A percentile compares a stretch with the other conserved stretches of the same genome.
phyloP scores from a whole-genome alignment of 1,140 invertebrate species.

The Choristoneura fumiferana region DNA sequence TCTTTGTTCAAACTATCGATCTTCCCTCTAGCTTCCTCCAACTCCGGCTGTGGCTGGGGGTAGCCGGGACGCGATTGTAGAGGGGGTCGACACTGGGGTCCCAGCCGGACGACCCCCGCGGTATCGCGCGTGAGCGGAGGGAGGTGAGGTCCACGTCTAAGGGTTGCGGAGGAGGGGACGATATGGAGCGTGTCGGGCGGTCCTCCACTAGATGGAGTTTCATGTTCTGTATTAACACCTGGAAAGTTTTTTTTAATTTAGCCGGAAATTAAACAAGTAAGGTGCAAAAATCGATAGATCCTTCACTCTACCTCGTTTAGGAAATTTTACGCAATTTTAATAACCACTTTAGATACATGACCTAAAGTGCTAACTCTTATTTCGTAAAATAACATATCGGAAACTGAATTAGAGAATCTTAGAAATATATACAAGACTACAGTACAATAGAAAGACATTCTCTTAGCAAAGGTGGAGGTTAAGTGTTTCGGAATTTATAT shows the following conservation, averaged over 20 bases:
- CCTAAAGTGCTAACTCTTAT: too few species aligned
- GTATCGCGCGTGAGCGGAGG: conserved; percentile 83
- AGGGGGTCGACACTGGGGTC: conserved; percentile 73
- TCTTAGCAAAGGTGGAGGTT: too few species aligned
- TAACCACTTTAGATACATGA: too few species aligned
- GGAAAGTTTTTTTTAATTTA: conserved; percentile 30
- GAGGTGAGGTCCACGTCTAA: conserved; percentile 87
- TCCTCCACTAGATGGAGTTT: conserved; percentile 86
- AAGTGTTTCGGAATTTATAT: too few species aligned
- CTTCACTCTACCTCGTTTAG: too few species aligned
- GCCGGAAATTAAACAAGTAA: too few species aligned
- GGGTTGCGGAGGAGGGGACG: conserved; percentile 89
- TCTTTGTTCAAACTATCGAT: conserved; percentile 55
- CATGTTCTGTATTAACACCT: conserved; percentile 85
- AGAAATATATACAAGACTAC: too few species aligned
- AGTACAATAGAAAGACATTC: too few species aligned
- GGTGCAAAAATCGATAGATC: too few species aligned
- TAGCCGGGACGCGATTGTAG: conserved; percentile 42
- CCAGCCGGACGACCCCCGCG: conserved; percentile 86
- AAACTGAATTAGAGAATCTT: too few species aligned
- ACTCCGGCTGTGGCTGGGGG: conserved; percentile 48
- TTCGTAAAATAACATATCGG: too few species aligned
- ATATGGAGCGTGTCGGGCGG: conserved; percentile 87
- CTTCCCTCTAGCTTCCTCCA: conserved; percentile 48
- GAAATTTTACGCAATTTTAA: too few species aligned